phyloP scores from a whole-genome alignment of 1,140 invertebrate species.

The Drosophila jambulina region DNA sequence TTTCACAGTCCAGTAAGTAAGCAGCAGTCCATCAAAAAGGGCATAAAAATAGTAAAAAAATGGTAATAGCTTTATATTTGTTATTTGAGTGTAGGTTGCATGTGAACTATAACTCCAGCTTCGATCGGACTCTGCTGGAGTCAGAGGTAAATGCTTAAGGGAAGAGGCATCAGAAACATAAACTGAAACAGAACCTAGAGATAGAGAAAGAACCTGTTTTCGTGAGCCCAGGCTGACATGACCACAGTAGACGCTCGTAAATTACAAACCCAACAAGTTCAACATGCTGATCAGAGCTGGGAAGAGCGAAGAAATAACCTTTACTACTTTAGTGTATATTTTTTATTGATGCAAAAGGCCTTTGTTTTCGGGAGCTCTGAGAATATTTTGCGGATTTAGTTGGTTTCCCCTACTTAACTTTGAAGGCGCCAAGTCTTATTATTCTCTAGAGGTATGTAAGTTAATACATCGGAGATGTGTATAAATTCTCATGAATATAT shows the following conservation, averaged over 20 bases:
- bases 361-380: neutral
- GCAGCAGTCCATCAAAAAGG: slow-evolving; percentile 38
- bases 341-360: slow-evolving; percentile 20
- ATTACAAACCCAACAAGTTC: slow-evolving; percentile 36
- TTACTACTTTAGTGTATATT: slow-evolving; percentile 1
- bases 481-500: neutral
- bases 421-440: neutral
- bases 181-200: slow-evolving; percentile 35
- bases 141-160: slow-evolving; percentile 22
- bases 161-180: slow-evolving; percentile 5
- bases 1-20: slow-evolving; percentile 54
- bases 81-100: slow-evolving; percentile 27
- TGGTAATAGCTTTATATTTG: slow-evolving; percentile 31
- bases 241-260: slow-evolving; percentile 52
- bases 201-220: slow-evolving; percentile 54
- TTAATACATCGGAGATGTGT: neutral
- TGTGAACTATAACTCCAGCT: slow-evolving; percentile 35
- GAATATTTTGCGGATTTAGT: slow-evolving; percentile 3
- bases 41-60: slow-evolving; percentile 24
- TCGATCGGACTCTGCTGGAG: slow-evolving; percentile 31
- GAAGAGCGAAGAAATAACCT: neutral
- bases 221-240: too few relatives aligned
- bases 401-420: neutral
- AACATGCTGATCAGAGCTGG: neutral
- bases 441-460: neutral